Evolutionary conservation across 2,113 vertebrate species (phyloP).

Genomic region (Hyperoodon ampullatus): DNA sequence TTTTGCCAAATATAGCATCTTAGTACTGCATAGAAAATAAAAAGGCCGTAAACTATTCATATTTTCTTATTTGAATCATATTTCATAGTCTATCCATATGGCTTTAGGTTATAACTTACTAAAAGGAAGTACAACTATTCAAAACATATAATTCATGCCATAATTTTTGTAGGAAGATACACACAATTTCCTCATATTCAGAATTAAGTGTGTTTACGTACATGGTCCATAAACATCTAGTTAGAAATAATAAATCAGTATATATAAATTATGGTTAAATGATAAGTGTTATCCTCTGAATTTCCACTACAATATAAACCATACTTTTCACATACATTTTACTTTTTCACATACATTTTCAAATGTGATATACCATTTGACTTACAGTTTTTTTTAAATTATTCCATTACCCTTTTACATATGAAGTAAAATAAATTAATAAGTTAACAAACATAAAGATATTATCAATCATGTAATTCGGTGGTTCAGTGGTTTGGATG

Average conservation of each 20-base stretch:
- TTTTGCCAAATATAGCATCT: constrained; percentile 45
- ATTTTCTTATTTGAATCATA: constrained; percentile 62
- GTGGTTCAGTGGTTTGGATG: neutral
- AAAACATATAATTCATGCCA: constrained; percentile 21
- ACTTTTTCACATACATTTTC: neutral
- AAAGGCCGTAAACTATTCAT: constrained; percentile 31
- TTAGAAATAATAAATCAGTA: neutral
- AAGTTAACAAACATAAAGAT: neutral
- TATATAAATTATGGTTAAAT: neutral
- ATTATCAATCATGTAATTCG: neutral
- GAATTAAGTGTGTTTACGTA: neutral
- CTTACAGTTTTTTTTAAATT: neutral
- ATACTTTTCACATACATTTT: neutral
- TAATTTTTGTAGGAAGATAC: neutral
- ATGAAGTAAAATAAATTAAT: neutral
- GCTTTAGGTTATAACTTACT: constrained; percentile 31
- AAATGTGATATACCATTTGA: neutral
- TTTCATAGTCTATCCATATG: constrained; percentile 13
- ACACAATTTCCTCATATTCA: neutral
- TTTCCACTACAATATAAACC: neutral
- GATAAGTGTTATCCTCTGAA: neutral
- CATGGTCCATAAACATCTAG: neutral
- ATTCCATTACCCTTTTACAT: neutral
- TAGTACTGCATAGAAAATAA: constrained; percentile 33
- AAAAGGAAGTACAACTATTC: neutral